Base-by-base conservation (phyloP, 2,113 vertebrate genomes). In the Vidua macroura region DNA sequence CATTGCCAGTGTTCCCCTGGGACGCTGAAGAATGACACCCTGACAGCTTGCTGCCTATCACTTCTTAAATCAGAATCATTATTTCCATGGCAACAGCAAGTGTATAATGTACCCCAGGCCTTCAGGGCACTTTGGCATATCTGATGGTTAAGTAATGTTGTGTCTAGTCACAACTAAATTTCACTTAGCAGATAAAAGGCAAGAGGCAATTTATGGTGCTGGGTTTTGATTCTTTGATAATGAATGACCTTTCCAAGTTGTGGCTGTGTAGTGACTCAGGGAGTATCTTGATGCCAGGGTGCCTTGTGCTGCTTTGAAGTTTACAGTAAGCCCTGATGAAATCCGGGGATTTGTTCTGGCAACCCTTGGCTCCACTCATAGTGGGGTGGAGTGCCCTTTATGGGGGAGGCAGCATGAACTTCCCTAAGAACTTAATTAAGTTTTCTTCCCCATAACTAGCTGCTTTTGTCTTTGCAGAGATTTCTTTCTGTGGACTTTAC, bases 61-160 rank as follows among this genome's bases (percentile, higher is more conserved):
- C 82, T 94, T 60, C 75, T 86, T 39, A 55, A 90, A 94, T 86
- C 9, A 0, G 84, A 86, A 92, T 88, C 72, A 53, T 77, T 92
- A 52, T 96, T 93, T 75, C 97, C 91, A 95, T 97, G 85, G 95
- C 73, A 95, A 95, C 87, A 0, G 64, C 79, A 84, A 96, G 69
- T 73, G 37, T 43, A 10, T 86, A 24, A 82, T 49, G 85, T 39
- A 88, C 56, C 43, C 46, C 43, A 44, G 87, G 87, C 89, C 87
- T 68, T 56, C 3, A 22, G 90, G 76, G 85, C 72, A 59, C 85
- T 73, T 72, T 15, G 68, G 56, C 56, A 12, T 60, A 81, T 84
- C 91, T 92, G 78, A 68, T 63, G 66, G 64, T 66, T 86, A 66
- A 31, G 37, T 86, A 88, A 64, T 23, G 63, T 51, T 88, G 43